Percentiles rank a stretch among this genome's conserved stretches.
phyloP scores from a whole-genome alignment of 2,113 vertebrate genomes.

The Kryptolebias marmoratus region DNA sequence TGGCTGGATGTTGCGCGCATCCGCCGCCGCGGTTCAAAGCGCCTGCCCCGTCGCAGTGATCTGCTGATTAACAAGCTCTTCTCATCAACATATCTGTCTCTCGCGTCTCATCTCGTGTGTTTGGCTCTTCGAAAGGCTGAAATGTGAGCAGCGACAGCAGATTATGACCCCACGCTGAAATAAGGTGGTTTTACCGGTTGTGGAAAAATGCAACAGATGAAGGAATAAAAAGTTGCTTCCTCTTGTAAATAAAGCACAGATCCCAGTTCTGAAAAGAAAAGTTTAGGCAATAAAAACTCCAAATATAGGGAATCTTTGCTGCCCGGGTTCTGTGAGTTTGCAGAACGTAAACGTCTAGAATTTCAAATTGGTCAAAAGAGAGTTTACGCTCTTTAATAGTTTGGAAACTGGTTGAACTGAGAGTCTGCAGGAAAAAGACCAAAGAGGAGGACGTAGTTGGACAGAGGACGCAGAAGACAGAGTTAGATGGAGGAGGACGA shows the following conservation, averaged over 20 bases:
- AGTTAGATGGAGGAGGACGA: too few species aligned
- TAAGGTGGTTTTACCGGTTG: constrained; percentile 13
- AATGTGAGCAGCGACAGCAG: not conserved
- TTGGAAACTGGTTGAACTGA: too few species aligned
- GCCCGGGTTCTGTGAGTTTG: too few species aligned
- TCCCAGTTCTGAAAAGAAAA: too few species aligned
- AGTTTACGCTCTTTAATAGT: too few species aligned
- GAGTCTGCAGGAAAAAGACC: too few species aligned
- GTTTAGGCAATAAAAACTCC: too few species aligned
- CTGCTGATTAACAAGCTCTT: constrained; percentile 60
- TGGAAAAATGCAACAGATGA: constrained; percentile 5
- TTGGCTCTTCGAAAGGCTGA: constrained; percentile 18
- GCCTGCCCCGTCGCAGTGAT: constrained; percentile 45
- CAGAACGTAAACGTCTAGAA: too few species aligned
- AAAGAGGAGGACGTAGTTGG: too few species aligned
- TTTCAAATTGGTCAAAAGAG: too few species aligned
- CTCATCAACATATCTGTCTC: constrained; percentile 22
- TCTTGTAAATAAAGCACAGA: not conserved
- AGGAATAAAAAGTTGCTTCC: not conserved
- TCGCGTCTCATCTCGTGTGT: constrained; percentile 12
- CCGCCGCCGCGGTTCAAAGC: constrained; percentile 59
- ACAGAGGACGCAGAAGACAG: too few species aligned
- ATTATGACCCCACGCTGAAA: constrained; percentile 4
- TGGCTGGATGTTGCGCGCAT: constrained; percentile 37
- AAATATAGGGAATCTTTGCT: too few species aligned